Conservation (phyloP, 2,888 invertebrate genomes). For the Brenthis hecate region DNA sequence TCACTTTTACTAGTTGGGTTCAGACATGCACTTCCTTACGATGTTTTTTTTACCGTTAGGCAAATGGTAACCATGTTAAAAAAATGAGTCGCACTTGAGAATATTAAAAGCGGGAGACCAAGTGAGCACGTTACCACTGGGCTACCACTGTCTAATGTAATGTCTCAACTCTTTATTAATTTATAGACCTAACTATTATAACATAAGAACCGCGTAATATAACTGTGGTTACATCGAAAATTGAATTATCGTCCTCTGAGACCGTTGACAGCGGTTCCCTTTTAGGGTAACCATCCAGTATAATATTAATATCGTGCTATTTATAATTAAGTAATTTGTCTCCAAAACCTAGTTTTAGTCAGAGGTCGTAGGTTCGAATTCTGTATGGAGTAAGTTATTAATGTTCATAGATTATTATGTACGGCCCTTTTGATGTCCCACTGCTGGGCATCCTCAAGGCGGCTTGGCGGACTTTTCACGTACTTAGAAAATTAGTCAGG, state of each 20-base stretch:
- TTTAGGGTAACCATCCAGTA: conserved; percentile 8
- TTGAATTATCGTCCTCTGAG: conserved; percentile 24
- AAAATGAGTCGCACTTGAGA: too few relatives aligned
- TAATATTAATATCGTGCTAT: background rate
- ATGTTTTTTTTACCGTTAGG: too few relatives aligned
- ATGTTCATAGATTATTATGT: background rate
- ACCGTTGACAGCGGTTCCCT: conserved; percentile 23
- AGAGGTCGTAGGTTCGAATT: background rate
- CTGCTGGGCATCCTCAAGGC: too few relatives aligned
- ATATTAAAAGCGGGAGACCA: too few relatives aligned
- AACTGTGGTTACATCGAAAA: conserved; percentile 17
- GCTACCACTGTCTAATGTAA: too few relatives aligned
- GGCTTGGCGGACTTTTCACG: too few relatives aligned
- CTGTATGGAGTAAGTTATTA: background rate
- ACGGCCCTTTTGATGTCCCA: too few relatives aligned
- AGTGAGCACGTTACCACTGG: too few relatives aligned
- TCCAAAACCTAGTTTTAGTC: background rate
- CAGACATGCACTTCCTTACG: too few relatives aligned
- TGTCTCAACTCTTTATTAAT: background rate
- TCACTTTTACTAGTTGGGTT: too few relatives aligned
- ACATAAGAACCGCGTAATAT: conserved; percentile 10
- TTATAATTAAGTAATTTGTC: background rate
- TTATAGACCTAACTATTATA: conserved; percentile 6
- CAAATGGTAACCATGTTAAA: too few relatives aligned
- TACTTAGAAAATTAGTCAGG: too few relatives aligned